Conservation (phyloP, 2,797 vertebrate species). For the Xenentodon cancila region DNA sequence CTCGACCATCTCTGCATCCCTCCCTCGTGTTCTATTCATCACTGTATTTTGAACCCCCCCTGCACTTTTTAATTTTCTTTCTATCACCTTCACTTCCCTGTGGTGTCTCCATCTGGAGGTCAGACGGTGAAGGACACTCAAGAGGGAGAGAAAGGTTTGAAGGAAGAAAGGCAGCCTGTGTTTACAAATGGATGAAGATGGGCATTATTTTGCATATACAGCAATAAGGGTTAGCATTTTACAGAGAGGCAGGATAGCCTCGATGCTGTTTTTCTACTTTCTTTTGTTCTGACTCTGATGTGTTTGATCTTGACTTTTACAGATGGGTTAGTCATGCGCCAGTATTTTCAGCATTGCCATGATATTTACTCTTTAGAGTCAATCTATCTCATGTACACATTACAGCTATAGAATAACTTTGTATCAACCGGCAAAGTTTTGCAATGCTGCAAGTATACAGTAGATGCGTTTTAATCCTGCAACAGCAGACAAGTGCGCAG, state of each 20-base stretch:
- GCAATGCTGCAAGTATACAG: too few species aligned
- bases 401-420: too few species aligned
- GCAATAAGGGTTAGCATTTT: conserved; percentile 8
- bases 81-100: conserved; percentile 73
- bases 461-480: too few species aligned
- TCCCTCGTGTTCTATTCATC: conserved; percentile 61
- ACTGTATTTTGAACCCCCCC: conserved; percentile 63
- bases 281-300: too few species aligned
- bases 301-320: too few species aligned
- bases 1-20: conserved; percentile 43
- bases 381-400: too few species aligned
- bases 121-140: conserved; percentile 79
- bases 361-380: too few species aligned
- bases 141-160: conserved; percentile 35
- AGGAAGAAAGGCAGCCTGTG: conserved; percentile 17
- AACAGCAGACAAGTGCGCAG: too few species aligned
- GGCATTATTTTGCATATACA: conserved; percentile 5
- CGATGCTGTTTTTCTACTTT: too few species aligned
- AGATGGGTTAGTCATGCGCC: too few species aligned
- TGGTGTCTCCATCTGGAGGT: conserved; percentile 86
- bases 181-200: conserved; percentile 27
- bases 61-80: conserved; percentile 83
- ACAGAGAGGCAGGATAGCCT: not conserved
- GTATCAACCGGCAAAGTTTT: too few species aligned
- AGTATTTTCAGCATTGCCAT: too few species aligned